These are phyloP conservation scores for Motacilla alba DNA, from an alignment of 2,113 vertebrate species.

Conservation along the genomic window DNA sequence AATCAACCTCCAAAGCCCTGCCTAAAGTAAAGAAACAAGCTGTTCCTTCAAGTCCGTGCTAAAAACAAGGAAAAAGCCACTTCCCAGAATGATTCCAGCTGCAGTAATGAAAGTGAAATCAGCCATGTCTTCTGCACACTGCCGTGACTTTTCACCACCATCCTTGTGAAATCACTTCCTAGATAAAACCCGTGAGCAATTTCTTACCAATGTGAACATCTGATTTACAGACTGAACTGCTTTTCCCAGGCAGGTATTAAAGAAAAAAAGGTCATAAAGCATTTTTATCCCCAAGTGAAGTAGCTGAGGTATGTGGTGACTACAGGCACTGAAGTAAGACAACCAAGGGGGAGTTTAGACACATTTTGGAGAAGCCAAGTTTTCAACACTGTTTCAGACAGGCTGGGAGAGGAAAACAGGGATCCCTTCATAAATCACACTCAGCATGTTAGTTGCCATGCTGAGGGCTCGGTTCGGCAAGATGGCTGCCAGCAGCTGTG, in stretches of 20 bases:
- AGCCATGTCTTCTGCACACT: neutral
- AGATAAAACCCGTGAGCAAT: neutral
- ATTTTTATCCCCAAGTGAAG: neutral
- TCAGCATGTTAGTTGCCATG: neutral
- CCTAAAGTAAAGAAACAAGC: neutral
- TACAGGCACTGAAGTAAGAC: neutral
- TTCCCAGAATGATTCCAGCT: neutral
- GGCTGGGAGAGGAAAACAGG: neutral
- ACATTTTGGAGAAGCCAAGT: accelerated
- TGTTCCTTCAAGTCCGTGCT: neutral
- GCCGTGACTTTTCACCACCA: neutral
- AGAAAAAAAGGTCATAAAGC: neutral
- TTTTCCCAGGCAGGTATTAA: neutral
- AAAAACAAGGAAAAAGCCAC: neutral
- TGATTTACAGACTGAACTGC: neutral
- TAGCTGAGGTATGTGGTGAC: neutral
- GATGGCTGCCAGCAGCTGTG: neutral
- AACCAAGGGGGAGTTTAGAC: neutral
- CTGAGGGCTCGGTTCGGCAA: neutral
- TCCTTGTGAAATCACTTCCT: neutral
- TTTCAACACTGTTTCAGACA: neutral
- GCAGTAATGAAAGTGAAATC: neutral
- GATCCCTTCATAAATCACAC: neutral
- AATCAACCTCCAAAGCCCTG: neutral
- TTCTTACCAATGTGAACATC: neutral